phyloP scores from a whole-genome alignment of 2,888 invertebrate genomes.

The Minunthozetes semirufus region DNA sequence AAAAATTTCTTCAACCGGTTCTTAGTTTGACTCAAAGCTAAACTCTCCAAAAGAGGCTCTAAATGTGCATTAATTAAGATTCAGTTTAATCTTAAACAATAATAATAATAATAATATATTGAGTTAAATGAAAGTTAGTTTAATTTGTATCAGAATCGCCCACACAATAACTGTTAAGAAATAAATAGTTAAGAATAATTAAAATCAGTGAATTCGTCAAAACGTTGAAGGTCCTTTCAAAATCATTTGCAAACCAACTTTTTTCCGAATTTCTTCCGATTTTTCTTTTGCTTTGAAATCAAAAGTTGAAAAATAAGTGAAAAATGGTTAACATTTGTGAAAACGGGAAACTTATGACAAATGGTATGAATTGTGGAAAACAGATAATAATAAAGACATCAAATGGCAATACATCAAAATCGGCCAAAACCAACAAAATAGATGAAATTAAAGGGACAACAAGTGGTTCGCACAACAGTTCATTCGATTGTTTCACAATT shows the following conservation, averaged over 20 bases:
- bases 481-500: constrained; percentile 1
- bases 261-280: not conserved
- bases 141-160: constrained; percentile 20
- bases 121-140: not conserved
- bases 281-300: not conserved
- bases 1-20: not conserved
- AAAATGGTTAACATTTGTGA: constrained; percentile 21
- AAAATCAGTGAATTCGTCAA: too few species aligned
- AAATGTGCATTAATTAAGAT: constrained; percentile 1
- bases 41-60: constrained; percentile 1
- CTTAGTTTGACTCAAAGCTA: too few species aligned
- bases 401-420: not conserved
- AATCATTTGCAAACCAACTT: not conserved
- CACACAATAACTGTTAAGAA: not conserved
- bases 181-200: not conserved
- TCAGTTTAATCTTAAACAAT: not conserved
- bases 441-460: not conserved
- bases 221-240: not conserved
- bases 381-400: constrained; percentile 11
- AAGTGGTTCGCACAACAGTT: not conserved
- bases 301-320: not conserved
- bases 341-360: constrained; percentile 2
- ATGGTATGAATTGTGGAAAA: constrained; percentile 8
- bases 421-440: not conserved
- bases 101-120: not conserved